Conservation (phyloP, 2,888 invertebrate species). For the Drosophila demipolita region DNA sequence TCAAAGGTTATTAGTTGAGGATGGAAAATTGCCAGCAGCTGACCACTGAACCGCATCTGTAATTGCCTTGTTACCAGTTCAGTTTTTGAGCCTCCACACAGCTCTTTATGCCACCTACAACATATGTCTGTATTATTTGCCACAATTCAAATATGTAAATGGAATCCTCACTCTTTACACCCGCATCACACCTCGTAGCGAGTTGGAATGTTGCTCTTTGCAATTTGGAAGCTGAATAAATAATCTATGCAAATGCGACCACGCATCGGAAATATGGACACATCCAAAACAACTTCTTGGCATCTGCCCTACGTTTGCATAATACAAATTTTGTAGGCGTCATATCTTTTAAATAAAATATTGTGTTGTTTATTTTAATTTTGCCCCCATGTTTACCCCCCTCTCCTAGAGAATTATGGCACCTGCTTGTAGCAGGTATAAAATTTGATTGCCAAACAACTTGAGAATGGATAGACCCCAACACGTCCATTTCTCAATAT, state of each 20-base stretch:
- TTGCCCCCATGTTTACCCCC: neutral
- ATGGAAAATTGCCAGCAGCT: constrained; percentile 30
- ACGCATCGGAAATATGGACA: constrained; percentile 45
- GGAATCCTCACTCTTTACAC: neutral
- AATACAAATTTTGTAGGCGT: constrained; percentile 63
- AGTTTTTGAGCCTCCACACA: neutral
- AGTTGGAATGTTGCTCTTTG: constrained; percentile 59
- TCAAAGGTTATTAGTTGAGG: neutral
- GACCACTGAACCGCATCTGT: constrained; percentile 31
- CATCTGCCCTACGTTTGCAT: constrained; percentile 41
- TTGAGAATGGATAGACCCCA: neutral
- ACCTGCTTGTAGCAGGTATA: constrained; percentile 56
- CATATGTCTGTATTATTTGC: constrained; percentile 34
- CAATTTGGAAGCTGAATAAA: constrained; percentile 73
- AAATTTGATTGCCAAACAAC: constrained; percentile 24
- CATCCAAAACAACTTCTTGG: constrained; percentile 14
- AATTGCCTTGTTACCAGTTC: constrained; percentile 55
- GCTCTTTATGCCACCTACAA: constrained; percentile 35
- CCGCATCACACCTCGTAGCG: constrained; percentile 53
- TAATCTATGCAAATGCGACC: constrained; percentile 67
- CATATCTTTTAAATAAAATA: constrained; percentile 57
- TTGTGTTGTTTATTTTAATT: constrained; percentile 27
- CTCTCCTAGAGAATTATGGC: constrained; percentile 50
- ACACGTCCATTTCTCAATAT: constrained; percentile 37
- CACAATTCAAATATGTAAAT: constrained; percentile 53